Percentiles rank a stretch among this genome's conserved stretches.
phyloP scores from a whole-genome alignment of 2,113 vertebrate genomes.

The Corythornis madagascariensis region DNA sequence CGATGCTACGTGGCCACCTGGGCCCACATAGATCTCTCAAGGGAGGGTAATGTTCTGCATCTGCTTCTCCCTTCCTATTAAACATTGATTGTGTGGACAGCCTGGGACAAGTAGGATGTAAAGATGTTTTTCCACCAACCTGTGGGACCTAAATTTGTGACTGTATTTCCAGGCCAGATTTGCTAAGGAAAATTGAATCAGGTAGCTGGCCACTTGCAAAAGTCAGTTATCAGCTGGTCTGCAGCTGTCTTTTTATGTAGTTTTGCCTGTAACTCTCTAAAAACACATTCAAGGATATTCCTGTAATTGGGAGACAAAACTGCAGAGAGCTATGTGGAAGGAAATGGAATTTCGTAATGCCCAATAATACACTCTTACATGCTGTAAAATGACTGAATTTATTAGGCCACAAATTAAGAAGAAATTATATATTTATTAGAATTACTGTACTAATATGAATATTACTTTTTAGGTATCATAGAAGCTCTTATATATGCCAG shows the following conservation, averaged over 20 bases:
- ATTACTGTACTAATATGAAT: background rate
- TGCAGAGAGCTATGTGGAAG: background rate
- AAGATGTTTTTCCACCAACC: background rate
- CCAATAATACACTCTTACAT: background rate
- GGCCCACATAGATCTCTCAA: background rate
- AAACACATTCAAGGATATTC: background rate
- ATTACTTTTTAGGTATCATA: background rate
- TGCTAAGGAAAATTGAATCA: background rate
- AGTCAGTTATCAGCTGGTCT: background rate
- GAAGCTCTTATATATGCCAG: background rate
- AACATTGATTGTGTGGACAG: background rate
- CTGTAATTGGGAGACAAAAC: background rate
- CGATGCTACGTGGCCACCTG: background rate
- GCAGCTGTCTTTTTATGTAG: background rate
- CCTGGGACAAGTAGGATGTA: background rate
- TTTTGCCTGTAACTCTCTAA: background rate
- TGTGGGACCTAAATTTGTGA: background rate
- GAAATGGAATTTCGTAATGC: background rate
- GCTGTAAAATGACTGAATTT: background rate
- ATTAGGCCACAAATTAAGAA: background rate
- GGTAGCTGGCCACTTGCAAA: background rate
- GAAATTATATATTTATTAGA: background rate
- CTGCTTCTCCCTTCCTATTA: background rate
- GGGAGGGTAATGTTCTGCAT: background rate
- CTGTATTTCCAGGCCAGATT: background rate